Base-by-base conservation (phyloP, 2,888 invertebrate genomes). In the Stenurella melanura region DNA sequence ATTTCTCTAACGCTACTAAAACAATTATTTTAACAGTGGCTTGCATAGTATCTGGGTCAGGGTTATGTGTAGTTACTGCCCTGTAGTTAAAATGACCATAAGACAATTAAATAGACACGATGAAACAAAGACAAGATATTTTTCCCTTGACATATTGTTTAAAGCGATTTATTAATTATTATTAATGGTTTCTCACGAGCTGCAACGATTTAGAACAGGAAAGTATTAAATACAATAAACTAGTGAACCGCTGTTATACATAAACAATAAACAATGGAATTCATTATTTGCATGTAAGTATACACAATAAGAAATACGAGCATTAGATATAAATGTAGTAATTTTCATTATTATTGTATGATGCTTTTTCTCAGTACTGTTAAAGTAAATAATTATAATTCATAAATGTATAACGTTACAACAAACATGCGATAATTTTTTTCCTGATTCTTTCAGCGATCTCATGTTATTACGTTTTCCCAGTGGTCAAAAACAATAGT, bases 231-330 rank as follows among this genome's bases (percentile, higher is more conserved):
- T 61, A 30, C 61, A 30, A 26, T 61, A 61, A 61, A 15, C n/a
- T 61, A 61, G n/a, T 30, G 34, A 30, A 30, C 30, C 50, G 50
- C 50, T 61, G 61, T 21, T 61, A 61, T 30, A 30, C 61, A n/a
- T 26, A 30, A 61, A 61, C 61, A 61, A 61, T 61, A 61, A 61
- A 61, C 61, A 61, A 61, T 61, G n/a, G 30, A 30, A 17, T 61
- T 61, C 26, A 26, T 61, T 61, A 61, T 30, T 26, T 61, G n/a
- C 12, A n/a, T 30, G 26, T n/a, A 15, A 30, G 26, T 61, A 34
- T 50, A 50, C 50, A 50, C 50, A 50, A n/a, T 50, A 0, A 50
- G 11, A 50, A 50, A 50, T 15, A n/a, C 50, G n/a, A n/a, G 15
- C 50, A 50, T 50, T 42, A n/a, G 50, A 50, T 15, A 50, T 50